phyloP scores from a whole-genome alignment of 2,113 vertebrate species.

The Corydoras maculifer region DNA sequence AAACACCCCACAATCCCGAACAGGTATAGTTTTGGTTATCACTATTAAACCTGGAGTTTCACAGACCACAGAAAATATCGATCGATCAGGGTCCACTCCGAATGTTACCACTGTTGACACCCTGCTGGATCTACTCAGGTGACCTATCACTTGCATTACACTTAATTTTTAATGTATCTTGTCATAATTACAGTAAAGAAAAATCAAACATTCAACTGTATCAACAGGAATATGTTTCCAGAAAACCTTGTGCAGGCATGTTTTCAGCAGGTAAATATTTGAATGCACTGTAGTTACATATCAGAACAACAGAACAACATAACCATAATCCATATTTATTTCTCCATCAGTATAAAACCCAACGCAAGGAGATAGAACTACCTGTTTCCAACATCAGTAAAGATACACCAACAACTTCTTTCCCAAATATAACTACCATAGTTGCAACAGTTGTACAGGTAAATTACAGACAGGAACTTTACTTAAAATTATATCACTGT shows the following conservation, averaged over 20 bases:
- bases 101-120: constrained; percentile 90
- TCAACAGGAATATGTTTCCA: constrained; percentile 49
- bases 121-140: constrained; percentile 92
- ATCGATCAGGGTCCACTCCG: constrained; percentile 78
- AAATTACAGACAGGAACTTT: neutral
- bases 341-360: constrained; percentile 86
- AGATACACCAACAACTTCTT: constrained; percentile 50
- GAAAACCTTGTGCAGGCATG: constrained; percentile 96
- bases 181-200: no score
- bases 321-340: neutral
- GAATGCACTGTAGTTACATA: no score
- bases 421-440: constrained; percentile 56
- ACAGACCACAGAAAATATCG: constrained; percentile 76
- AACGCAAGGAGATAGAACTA: constrained; percentile 70
- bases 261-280: constrained; percentile 86
- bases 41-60: constrained; percentile 87
- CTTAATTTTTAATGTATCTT: neutral
- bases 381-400: constrained; percentile 44
- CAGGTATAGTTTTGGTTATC: constrained; percentile 90
- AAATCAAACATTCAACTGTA: no score
- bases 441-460: constrained; percentile 58
- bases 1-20: neutral
- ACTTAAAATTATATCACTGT: neutral
- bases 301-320: neutral
- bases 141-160: constrained; percentile 25